Conservation (phyloP, 2,888 invertebrate genomes). For the Chrysolina oricalcia region DNA sequence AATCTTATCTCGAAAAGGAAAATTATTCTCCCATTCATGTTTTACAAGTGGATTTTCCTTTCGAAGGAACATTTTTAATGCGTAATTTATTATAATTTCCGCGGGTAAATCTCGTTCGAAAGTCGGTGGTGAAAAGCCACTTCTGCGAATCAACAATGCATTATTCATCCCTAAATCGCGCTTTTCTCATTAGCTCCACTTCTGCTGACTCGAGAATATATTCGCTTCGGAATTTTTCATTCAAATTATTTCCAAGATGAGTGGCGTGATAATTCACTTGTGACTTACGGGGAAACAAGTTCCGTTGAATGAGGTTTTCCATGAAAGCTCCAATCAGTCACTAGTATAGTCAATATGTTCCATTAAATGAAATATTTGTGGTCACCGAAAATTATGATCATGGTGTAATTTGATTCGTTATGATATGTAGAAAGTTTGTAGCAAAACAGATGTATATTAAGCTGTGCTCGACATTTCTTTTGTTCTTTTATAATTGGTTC, state of each 20-base stretch:
- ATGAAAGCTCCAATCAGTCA: too few relatives aligned
- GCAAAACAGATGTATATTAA: too few relatives aligned
- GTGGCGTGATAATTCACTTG: conserved; percentile 1
- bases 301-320: not conserved
- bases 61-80: conserved; percentile 51
- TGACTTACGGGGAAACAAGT: not conserved
- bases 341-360: too few relatives aligned
- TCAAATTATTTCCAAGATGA: conserved; percentile 29
- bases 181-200: conserved; percentile 51
- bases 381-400: too few relatives aligned
- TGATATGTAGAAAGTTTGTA: too few relatives aligned
- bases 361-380: too few relatives aligned
- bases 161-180: conserved; percentile 61
- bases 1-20: conserved; percentile 24
- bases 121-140: conserved; percentile 51
- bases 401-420: too few relatives aligned
- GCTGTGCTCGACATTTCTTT: too few relatives aligned
- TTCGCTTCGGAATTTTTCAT: conserved; percentile 36
- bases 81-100: conserved; percentile 61
- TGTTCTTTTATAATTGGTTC: too few relatives aligned
- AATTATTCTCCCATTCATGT: conserved; percentile 34
- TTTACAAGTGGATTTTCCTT: conserved; percentile 50
- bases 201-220: conserved; percentile 39
- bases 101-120: conserved; percentile 53
- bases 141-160: conserved; percentile 63